Evolutionary conservation across 2,113 vertebrate species (phyloP).

Genomic region (Ranitomeya imitator): DNA sequence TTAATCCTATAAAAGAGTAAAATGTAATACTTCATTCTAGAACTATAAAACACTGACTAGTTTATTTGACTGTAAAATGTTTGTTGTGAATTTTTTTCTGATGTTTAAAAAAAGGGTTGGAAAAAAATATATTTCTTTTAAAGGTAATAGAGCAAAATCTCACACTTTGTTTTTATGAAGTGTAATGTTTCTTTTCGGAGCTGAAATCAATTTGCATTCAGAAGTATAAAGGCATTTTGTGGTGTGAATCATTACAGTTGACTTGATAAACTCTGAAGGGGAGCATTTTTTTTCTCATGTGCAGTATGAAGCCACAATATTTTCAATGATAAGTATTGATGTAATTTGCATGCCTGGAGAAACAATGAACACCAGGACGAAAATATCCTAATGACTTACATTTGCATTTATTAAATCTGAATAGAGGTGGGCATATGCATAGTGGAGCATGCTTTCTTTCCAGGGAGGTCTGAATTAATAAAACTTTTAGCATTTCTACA

Average conservation of each 20-base stretch:
- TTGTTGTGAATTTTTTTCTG: background rate
- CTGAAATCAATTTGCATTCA: constrained; percentile 19
- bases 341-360: background rate
- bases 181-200: background rate
- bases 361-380: background rate
- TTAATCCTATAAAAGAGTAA: background rate
- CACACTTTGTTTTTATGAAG: constrained; percentile 8
- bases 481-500: background rate
- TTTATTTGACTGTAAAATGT: background rate
- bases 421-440: background rate
- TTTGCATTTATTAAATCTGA: background rate
- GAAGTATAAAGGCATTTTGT: constrained; percentile 15
- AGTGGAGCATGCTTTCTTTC: background rate
- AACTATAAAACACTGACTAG: background rate
- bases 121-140: constrained; percentile 4
- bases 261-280: constrained; percentile 17
- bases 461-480: background rate
- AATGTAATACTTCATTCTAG: constrained; percentile 17
- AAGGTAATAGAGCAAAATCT: background rate
- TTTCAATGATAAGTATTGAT: constrained; percentile 8
- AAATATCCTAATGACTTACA: background rate
- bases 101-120: background rate
- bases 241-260: background rate
- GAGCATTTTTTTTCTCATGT: background rate
- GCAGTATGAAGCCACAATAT: background rate